These are phyloP conservation scores for Tenthredo distinguenda DNA, from an alignment of 2,888 invertebrate species.

Conservation along the genomic window DNA sequence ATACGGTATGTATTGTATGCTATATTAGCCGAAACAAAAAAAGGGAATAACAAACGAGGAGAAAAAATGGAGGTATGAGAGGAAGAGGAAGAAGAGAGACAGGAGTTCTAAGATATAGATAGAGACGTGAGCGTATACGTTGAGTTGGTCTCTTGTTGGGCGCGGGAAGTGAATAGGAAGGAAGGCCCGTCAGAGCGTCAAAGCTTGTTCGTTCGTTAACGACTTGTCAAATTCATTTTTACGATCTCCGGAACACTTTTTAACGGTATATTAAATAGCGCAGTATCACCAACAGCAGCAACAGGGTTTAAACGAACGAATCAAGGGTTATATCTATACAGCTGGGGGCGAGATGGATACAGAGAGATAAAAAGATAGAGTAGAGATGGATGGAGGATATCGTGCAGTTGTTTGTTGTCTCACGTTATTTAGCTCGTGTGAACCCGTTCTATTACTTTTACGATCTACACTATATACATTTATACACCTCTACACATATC, in stretches of 20 bases:
- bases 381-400: background rate
- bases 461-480: background rate
- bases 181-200: background rate
- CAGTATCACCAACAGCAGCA: background rate
- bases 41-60: background rate
- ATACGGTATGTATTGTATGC: no score
- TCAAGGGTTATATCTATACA: background rate
- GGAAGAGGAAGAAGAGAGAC: conserved; percentile 5
- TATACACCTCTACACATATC: no score
- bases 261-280: background rate
- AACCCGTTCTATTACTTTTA: background rate
- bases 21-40: background rate
- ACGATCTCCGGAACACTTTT: conserved; percentile 23
- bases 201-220: background rate
- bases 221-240: conserved; percentile 21
- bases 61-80: background rate
- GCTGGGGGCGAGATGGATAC: background rate
- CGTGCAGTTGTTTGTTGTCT: background rate
- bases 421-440: background rate
- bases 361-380: background rate
- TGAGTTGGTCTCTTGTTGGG: background rate
- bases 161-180: background rate
- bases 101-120: background rate
- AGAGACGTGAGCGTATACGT: background rate
- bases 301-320: conserved; percentile 14